A percentile compares a stretch with the other conserved stretches of the same genome.
Conservation (phyloP, 2,888 invertebrate genomes). For the Volucella bombylans region DNA sequence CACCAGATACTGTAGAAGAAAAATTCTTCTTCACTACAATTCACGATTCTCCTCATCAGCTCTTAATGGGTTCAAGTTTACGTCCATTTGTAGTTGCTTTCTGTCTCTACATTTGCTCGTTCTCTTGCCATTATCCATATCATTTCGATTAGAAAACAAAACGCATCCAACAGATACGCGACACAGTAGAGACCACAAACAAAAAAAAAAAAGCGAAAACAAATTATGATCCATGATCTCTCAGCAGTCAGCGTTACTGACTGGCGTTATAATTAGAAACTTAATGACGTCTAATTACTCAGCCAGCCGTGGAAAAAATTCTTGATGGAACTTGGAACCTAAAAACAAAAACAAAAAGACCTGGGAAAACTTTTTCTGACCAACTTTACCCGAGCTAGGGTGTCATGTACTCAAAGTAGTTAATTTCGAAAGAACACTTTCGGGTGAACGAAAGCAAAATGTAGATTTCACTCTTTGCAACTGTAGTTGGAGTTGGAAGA, state of each 20-base stretch:
- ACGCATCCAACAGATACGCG: background rate
- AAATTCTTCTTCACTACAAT: background rate
- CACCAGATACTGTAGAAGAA: background rate
- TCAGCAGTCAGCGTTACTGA: constrained; percentile 3
- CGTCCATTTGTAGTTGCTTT: background rate
- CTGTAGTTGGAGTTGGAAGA: background rate
- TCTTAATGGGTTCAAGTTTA: constrained; percentile 36
- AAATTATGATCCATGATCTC: constrained; percentile 50
- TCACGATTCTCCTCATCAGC: constrained; percentile 4
- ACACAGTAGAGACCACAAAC: background rate
- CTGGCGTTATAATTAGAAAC: constrained; percentile 46
- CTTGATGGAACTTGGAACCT: constrained; percentile 9
- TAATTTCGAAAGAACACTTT: background rate
- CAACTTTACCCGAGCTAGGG: background rate
- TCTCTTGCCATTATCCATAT: background rate
- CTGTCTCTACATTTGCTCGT: background rate
- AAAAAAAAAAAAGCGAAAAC: constrained; percentile 24
- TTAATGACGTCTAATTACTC: constrained; percentile 49
- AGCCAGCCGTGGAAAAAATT: constrained; percentile 1
- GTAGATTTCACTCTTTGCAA: background rate
- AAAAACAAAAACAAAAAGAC: background rate
- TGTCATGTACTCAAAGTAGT: too few relatives aligned
- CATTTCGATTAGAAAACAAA: constrained; percentile 4
- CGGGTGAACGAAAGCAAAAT: too few relatives aligned
- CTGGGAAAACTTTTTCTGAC: constrained; percentile 20